Evolutionary conservation across 2,888 invertebrate species (phyloP), one percentile per base, ranked within the genome.

Genomic region (Ochropleura plecta): DNA sequence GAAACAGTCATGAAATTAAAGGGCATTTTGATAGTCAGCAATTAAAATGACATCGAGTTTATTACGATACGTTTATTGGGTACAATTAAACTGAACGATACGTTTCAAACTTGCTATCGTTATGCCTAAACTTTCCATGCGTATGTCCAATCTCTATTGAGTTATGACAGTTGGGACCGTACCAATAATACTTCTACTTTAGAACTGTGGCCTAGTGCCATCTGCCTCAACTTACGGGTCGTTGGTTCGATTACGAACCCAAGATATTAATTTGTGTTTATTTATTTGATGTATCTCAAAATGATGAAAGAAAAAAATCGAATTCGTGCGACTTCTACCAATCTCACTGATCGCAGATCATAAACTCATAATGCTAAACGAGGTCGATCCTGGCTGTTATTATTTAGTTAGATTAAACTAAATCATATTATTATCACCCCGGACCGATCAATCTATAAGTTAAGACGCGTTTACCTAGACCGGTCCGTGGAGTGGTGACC

Each of bases 41-140:
- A 65, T 77, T 65, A 65, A 64, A 79, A 59, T 48, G 80, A 48
- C 73, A 70, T 55, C 44, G 18, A 57, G 51, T 72, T 51, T 62
- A 53, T 57, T 57, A 42, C 63, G n/a, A 42, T 42, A 42, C n/a
- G 30, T 73, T 79, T 77, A 79, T 65, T 65, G 59, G 59, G n/a
- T 2, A 30, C 80, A 73, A 77, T 77, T 77, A 73, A 72, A 73
- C 14, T 72, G 20, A 48, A 72, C 46, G 64, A 79, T 42, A 7
- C 73, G 73, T 62, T 53, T 48, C 40, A 55, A 77, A 73, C n/a
- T 70, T 10, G 70, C 16, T 20, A 51, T 18, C 44, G 55, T 18
- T 16, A 51, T 18, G 30, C 42, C 42, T 53, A 60, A 77, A 73
- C 53, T 65, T 77, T 77, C 80, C 77, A 65, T 60, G 72, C 64